A percentile compares a stretch with the other conserved stretches of the same genome.
Conservation (phyloP, 2,113 vertebrate genomes). For the Callocephalon fimbriatum region DNA sequence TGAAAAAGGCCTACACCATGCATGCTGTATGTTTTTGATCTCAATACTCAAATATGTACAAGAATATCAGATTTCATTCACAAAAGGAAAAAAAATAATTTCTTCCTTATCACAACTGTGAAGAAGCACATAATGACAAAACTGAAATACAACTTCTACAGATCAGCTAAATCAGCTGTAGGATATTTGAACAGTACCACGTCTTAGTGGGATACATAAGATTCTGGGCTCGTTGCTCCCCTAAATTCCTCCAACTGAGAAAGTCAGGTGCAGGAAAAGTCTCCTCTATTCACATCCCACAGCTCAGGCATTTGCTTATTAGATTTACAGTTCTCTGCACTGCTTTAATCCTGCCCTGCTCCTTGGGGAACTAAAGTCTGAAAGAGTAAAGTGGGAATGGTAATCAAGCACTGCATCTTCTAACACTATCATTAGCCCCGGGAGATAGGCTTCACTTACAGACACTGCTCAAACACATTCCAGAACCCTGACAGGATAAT, state of each 20-base stretch:
- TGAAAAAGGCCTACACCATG: not conserved
- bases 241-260: not conserved
- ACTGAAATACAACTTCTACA: not conserved
- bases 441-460: not conserved
- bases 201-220: not conserved
- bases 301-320: not conserved
- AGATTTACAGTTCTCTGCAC: not conserved
- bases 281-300: not conserved
- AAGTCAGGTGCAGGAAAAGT: not conserved
- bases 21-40: not conserved
- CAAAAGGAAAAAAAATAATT: not conserved
- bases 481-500: not conserved
- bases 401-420: not conserved
- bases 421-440: fast-evolving
- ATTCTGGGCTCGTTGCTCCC: not conserved
- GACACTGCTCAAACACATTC: not conserved
- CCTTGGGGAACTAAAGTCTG: not conserved
- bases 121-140: not conserved
- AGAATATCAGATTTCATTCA: not conserved
- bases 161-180: not conserved
- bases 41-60: not conserved
- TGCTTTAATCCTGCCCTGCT: not conserved
- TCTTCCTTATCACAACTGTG: not conserved
- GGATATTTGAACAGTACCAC: not conserved
- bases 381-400: not conserved